Evolutionary conservation across 2,797 vertebrate genomes (phyloP), one percentile per base, ranked within the genome.

Genomic region (Ambastaia sidthimunki): DNA sequence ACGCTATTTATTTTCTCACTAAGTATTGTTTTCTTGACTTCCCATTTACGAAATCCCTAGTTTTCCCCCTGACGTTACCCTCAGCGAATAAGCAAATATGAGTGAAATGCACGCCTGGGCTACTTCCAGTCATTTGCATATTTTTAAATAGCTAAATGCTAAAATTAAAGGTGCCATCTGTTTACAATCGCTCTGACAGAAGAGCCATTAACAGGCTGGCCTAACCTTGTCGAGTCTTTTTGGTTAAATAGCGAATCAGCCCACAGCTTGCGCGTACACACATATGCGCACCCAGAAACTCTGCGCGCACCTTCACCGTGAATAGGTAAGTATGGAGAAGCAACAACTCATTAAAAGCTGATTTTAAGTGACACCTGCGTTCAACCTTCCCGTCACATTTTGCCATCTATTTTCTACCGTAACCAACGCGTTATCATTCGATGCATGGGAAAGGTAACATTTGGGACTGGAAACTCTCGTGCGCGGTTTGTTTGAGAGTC

Each of bases 1-100:
- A 77, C 63, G 54, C 79, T 80, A 78, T 83, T 85, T 86, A 78
- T 85, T 88, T 83, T 76, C 73, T 72, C 77, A 75, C 74, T 50
- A 67, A 82, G 76, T 57, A 59, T 80, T 78, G 72, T 80, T 76
- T 75, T 80, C 67, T 83, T 79, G 81, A 82, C 70, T 69, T 54
- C 31, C 23, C 78, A 63, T 78, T 80, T 78, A 82, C 82, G 68
- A 76, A 82, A 60, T 76, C 44, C 59, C 18, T 55, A 62, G 72
- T 78, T 82, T 78, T 19, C 48, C 60, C 62, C 69, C 68, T 59
- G 78, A 72, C 68, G 72, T 67, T 81, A 68, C 44, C 63, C 66
- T 80, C 47, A 55, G 54, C 62, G 60, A 80, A 76, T 55, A 76
- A 71, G 69, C 78, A 74, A 76, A 67, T 77, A 54, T 52, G 69